Percentiles rank a stretch among this genome's conserved stretches.
Evolutionary conservation across 2,888 invertebrate genomes (phyloP).

Genomic region (Lumbricus terrestris): DNA sequence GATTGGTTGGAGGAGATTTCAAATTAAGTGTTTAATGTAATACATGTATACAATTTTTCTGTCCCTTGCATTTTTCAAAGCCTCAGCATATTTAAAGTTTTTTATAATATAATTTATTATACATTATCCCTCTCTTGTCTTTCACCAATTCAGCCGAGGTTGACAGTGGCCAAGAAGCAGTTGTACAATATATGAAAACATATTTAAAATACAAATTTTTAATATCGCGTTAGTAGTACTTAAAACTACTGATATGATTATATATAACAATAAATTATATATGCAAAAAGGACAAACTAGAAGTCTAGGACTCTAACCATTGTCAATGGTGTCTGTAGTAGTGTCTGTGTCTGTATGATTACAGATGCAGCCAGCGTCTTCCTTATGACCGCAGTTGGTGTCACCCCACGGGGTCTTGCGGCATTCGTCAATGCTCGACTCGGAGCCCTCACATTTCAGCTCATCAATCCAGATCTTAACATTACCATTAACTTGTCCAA

Average conservation of each 20-base stretch:
- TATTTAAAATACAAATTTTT: neutral
- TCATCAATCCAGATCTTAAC: conserved; percentile 49
- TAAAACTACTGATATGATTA: too few species aligned
- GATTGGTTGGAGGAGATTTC: too few species aligned
- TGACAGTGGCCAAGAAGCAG: too few species aligned
- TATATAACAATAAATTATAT: too few species aligned
- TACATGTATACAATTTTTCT: neutral
- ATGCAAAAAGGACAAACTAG: too few species aligned
- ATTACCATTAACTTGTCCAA: neutral
- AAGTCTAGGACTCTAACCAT: neutral
- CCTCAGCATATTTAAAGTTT: neutral
- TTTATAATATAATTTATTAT: neutral
- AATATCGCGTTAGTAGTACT: neutral
- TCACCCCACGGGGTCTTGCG: conserved; percentile 38
- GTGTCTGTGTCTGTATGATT: too few species aligned
- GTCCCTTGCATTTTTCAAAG: neutral
- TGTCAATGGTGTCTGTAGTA: neutral
- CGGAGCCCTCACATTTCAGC: conserved; percentile 61
- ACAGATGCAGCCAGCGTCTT: conserved; percentile 47
- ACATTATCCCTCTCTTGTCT: too few species aligned
- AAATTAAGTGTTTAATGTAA: too few species aligned
- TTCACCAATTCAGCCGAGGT: too few species aligned
- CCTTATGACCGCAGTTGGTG: conserved; percentile 45
- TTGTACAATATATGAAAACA: neutral
- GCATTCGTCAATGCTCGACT: conserved; percentile 44